These are phyloP conservation scores for Struthidea cinerea DNA, from an alignment of 2,113 vertebrate genomes.

Conservation along the genomic window DNA sequence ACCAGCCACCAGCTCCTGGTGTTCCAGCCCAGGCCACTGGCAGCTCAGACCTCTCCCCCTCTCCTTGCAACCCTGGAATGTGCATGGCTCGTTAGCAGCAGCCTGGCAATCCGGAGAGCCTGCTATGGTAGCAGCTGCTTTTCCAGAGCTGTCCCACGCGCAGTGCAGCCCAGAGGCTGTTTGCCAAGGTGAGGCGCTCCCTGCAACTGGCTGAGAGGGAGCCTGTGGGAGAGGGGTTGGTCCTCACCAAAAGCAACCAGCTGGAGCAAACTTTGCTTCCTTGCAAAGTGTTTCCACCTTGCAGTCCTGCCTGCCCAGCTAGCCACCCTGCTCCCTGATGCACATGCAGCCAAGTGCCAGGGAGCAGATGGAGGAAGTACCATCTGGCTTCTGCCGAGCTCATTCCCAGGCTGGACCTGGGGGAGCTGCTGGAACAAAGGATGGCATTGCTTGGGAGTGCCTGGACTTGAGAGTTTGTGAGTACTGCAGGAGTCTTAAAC, in stretches of 20 bases:
- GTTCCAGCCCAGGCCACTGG: neutral
- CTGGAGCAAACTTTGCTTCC: neutral
- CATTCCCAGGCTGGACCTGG: neutral
- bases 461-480: neutral
- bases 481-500: neutral
- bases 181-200: neutral
- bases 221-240: neutral
- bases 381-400: constrained; percentile 1
- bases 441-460: neutral
- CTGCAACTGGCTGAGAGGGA: neutral
- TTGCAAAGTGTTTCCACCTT: neutral
- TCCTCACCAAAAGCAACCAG: neutral
- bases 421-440: constrained; percentile 18
- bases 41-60: neutral
- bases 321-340: neutral
- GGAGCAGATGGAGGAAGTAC: constrained; percentile 2
- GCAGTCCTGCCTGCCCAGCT: neutral
- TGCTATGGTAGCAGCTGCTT: constrained; percentile 21
- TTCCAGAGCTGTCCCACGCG: neutral
- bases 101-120: neutral
- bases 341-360: neutral
- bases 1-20: neutral
- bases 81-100: constrained; percentile 28
- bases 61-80: neutral
- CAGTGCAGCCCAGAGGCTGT: neutral